These are phyloP conservation scores for Aythya baeri DNA, from an alignment of 2,113 vertebrate genomes.

Conservation along the genomic window DNA sequence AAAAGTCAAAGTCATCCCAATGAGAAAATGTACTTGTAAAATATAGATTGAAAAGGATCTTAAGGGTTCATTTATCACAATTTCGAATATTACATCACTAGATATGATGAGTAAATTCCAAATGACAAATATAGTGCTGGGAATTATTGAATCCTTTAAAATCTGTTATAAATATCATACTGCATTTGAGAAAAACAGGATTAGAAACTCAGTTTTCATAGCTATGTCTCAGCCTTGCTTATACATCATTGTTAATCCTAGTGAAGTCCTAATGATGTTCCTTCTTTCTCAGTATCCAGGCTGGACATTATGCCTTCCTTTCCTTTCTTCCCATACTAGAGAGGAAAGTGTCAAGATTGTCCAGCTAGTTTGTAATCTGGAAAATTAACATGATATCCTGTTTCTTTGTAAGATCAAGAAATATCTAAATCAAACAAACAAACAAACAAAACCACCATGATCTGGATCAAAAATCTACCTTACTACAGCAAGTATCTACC, in stretches of 20 bases:
- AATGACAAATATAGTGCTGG: accelerated
- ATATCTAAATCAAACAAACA: background rate
- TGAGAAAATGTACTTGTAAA: background rate
- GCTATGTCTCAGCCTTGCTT: background rate
- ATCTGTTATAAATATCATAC: background rate
- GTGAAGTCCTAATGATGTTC: background rate
- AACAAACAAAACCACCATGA: background rate
- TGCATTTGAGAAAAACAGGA: background rate
- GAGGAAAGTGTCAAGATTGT: accelerated
- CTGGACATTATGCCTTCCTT: accelerated
- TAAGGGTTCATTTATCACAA: background rate
- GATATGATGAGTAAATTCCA: background rate
- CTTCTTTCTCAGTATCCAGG: background rate
- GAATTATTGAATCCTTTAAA: background rate
- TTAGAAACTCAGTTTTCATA: background rate
- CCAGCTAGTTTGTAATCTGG: background rate
- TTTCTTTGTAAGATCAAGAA: background rate
- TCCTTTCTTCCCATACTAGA: background rate
- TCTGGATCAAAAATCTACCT: background rate
- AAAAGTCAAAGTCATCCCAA: accelerated
- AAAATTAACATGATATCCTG: background rate
- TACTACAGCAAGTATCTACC: slow-evolving; percentile 55
- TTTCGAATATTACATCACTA: background rate
- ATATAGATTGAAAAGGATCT: background rate
- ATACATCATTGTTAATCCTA: background rate